Conservation (phyloP, 2,113 vertebrate species). For the Forbesichthys papilliferus region DNA sequence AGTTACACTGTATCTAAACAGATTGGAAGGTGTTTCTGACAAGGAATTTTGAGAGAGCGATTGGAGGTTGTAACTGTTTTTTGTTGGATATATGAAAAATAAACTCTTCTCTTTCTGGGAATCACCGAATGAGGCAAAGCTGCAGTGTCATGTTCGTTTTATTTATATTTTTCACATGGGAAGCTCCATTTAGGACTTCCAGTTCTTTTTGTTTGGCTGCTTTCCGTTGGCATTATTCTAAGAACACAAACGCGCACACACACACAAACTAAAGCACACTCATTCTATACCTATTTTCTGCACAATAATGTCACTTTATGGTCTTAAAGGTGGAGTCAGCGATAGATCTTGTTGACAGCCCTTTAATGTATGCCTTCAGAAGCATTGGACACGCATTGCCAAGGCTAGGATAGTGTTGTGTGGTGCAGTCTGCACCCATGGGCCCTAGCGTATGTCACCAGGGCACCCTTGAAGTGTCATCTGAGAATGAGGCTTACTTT, state of each 20-base stretch:
- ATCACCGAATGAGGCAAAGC: not conserved
- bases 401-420: too few relatives aligned
- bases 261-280: not conserved
- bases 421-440: too few relatives aligned
- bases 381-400: too few relatives aligned
- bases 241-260: not conserved
- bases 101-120: not conserved
- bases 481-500: too few relatives aligned
- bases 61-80: not conserved
- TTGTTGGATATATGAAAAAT: not conserved
- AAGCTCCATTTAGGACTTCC: not conserved
- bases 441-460: too few relatives aligned
- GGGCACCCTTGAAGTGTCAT: too few relatives aligned
- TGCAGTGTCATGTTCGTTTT: slow-evolving; percentile 1
- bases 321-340: too few relatives aligned
- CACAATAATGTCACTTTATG: too few relatives aligned
- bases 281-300: not conserved
- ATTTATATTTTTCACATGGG: not conserved
- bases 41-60: not conserved
- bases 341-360: too few relatives aligned
- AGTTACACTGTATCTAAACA: not conserved
- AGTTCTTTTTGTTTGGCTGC: not conserved
- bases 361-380: too few relatives aligned
- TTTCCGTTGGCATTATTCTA: slow-evolving; percentile 10
- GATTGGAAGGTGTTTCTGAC: not conserved